These are phyloP conservation scores for Condylura cristata DNA, from an alignment of 2,113 vertebrate genomes.

Conservation along the genomic window DNA sequence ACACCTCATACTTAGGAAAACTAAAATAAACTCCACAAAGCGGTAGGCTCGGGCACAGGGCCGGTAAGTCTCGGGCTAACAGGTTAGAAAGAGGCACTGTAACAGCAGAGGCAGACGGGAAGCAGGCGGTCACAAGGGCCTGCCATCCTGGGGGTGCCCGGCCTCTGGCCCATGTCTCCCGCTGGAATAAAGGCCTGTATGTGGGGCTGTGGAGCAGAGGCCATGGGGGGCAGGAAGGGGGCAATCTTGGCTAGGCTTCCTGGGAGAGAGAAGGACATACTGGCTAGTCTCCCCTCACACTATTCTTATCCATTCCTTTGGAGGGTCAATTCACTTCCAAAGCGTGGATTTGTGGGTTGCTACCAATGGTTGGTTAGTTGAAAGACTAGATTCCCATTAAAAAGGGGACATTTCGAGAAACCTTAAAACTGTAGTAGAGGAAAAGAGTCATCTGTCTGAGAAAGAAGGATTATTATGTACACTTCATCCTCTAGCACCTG, in stretches of 20 bases:
- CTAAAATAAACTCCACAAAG: background rate
- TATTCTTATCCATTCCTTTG: rapidly evolving
- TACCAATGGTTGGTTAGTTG: background rate
- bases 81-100: background rate
- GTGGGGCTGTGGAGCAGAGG: background rate
- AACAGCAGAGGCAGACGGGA: background rate
- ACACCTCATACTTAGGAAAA: background rate
- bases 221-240: background rate
- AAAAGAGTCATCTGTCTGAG: background rate
- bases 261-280: rapidly evolving
- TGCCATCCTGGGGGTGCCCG: background rate
- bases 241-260: rapidly evolving
- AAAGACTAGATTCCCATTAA: background rate
- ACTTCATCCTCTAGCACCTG: background rate
- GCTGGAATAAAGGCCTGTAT: rapidly evolving
- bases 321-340: background rate
- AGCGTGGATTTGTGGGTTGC: background rate
- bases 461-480: background rate
- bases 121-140: background rate
- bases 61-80: rapidly evolving
- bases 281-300: background rate
- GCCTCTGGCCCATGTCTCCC: rapidly evolving
- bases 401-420: background rate
- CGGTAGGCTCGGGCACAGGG: background rate
- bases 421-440: background rate